A percentile compares a stretch with the other conserved stretches of the same genome.
phyloP scores from a whole-genome alignment of 2,113 vertebrate genomes.

The Pituophis catenifer region DNA sequence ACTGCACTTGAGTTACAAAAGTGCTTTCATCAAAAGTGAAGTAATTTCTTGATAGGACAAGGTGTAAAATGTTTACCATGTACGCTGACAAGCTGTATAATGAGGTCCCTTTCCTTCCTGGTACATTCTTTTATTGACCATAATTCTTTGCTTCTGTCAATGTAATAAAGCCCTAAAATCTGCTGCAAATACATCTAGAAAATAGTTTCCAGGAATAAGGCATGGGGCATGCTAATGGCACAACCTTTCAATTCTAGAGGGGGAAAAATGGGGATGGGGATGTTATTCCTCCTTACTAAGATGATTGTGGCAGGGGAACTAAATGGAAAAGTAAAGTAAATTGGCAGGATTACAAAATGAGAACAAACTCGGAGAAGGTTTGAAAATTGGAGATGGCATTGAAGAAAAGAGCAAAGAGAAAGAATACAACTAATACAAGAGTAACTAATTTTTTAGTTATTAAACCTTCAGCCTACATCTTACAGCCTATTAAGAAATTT shows the following conservation, averaged over 20 bases:
- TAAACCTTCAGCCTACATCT: constrained; percentile 39
- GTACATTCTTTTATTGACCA: not conserved
- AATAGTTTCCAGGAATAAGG: constrained; percentile 43
- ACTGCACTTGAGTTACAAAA: not conserved
- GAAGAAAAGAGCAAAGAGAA: constrained; percentile 36
- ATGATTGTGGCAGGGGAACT: constrained; percentile 26
- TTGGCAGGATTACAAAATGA: constrained; percentile 62
- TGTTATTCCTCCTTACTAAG: constrained; percentile 55
- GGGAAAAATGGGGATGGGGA: constrained; percentile 17
- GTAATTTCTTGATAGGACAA: not conserved
- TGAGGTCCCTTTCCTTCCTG: not conserved
- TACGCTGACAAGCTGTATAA: constrained; percentile 10
- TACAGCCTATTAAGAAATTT: constrained; percentile 34
- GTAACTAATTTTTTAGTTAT: constrained; percentile 33
- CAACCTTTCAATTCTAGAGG: constrained; percentile 44
- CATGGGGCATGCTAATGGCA: constrained; percentile 6
- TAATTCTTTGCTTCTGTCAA: constrained; percentile 32
- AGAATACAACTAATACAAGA: constrained; percentile 8
- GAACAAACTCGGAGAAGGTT: constrained; percentile 63
- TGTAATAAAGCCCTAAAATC: constrained; percentile 24
- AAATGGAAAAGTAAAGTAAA: constrained; percentile 57
- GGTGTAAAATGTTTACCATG: not conserved
- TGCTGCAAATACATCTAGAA: constrained; percentile 31
- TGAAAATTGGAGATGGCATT: constrained; percentile 60
- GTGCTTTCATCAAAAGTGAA: not conserved